These are phyloP conservation scores for Campaea margaritaria DNA, from an alignment of 2,888 invertebrate species.

Conservation along the genomic window DNA sequence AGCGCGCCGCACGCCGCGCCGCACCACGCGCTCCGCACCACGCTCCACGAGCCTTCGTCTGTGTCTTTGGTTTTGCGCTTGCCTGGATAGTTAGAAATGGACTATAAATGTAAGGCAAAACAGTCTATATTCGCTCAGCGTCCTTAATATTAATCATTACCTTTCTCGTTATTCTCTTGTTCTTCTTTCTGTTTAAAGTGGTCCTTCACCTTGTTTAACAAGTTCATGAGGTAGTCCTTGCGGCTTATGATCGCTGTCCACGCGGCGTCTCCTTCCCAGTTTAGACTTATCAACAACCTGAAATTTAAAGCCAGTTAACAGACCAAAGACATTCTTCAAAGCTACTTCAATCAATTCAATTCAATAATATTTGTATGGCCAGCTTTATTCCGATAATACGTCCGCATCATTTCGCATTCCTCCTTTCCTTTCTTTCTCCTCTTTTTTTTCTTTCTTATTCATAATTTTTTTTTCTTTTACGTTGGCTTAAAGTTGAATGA, in stretches of 20 bases:
- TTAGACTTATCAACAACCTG: constrained; percentile 76
- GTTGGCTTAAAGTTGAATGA: too few species aligned
- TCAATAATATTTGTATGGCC: too few species aligned
- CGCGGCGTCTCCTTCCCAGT: constrained; percentile 93
- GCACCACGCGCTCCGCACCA: constrained; percentile 67
- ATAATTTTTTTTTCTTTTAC: too few species aligned
- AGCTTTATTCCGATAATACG: too few species aligned
- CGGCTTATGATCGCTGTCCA: constrained; percentile 97
- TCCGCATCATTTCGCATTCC: too few species aligned
- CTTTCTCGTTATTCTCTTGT: constrained; percentile 73
- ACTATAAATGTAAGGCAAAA: too few species aligned
- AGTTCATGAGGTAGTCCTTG: constrained; percentile 90
- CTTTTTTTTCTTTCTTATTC: too few species aligned
- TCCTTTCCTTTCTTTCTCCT: too few species aligned
- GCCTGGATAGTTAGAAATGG: too few species aligned
- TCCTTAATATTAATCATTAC: constrained; percentile 46
- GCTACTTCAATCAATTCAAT: too few species aligned
- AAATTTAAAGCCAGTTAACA: neutral
- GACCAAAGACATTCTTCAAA: too few species aligned
- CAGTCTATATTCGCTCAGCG: neutral
- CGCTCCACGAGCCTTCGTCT: constrained; percentile 62
- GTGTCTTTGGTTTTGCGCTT: constrained; percentile 52
- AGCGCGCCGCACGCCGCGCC: constrained; percentile 76
- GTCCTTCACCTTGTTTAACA: constrained; percentile 87
- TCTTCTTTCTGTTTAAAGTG: constrained; percentile 85